Evolutionary conservation across 1,140 invertebrate species (phyloP).

Genomic region (Pseudobourletiella spinata): DNA sequence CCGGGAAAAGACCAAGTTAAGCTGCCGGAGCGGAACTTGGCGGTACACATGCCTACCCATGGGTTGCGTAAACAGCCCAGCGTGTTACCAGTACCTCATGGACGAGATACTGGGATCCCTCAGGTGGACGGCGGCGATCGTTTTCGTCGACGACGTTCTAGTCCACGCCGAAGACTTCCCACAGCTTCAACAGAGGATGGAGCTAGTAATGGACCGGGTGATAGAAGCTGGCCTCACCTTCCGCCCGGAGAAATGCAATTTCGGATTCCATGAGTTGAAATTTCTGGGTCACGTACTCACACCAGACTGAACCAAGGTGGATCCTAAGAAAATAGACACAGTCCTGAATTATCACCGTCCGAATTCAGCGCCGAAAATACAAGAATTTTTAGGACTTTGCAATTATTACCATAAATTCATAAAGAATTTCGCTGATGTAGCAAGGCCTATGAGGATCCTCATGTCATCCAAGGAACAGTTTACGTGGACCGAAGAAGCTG

Average conservation of each 20-base stretch:
- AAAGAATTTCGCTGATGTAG: slow-evolving; percentile 29
- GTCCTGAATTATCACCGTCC: slow-evolving; percentile 35
- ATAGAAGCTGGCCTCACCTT: neutral
- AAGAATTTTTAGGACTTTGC: neutral
- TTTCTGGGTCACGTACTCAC: slow-evolving; percentile 40
- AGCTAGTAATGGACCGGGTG: slow-evolving; percentile 38
- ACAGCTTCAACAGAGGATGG: slow-evolving; percentile 38
- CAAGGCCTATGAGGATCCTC: slow-evolving; percentile 19
- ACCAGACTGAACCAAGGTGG: slow-evolving; percentile 37
- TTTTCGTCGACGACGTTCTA: slow-evolving; percentile 39
- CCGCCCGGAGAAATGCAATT: slow-evolving; percentile 23
- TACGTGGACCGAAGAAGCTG: slow-evolving; percentile 38
- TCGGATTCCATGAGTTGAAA: slow-evolving; percentile 27
- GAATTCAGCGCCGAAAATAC: slow-evolving; percentile 14
- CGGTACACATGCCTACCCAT: slow-evolving; percentile 42
- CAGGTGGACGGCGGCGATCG: slow-evolving; percentile 33
- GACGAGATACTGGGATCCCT: slow-evolving; percentile 36
- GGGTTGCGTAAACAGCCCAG: slow-evolving; percentile 42
- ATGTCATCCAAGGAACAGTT: slow-evolving; percentile 40
- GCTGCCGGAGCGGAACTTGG: slow-evolving; percentile 37
- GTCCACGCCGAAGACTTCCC: slow-evolving; percentile 37
- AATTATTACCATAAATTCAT: slow-evolving; percentile 41
- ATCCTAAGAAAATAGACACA: slow-evolving; percentile 37
- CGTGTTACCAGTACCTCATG: slow-evolving; percentile 42
- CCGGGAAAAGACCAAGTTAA: slow-evolving; percentile 41